Percentiles rank a stretch among this genome's conserved stretches.
Conservation (phyloP, 2,113 vertebrate genomes). For the Gavia stellata region DNA sequence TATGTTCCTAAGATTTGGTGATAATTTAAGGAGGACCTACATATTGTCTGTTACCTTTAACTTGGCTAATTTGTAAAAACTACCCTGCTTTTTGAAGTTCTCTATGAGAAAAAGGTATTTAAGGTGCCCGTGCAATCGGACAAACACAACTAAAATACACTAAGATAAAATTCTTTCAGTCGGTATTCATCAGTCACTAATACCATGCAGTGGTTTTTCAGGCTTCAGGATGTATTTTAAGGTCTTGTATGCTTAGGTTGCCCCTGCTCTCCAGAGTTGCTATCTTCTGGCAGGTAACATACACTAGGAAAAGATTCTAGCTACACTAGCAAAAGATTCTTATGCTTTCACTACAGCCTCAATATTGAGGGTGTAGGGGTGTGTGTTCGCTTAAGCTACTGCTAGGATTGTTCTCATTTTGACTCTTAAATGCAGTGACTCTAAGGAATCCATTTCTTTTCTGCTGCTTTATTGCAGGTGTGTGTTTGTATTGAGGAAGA, state of each 20-base stretch:
- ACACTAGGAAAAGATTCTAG: not conserved
- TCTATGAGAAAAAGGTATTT: not conserved
- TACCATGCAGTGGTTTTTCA: not conserved
- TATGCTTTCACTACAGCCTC: not conserved
- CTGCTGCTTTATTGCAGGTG: not conserved
- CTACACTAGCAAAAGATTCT: not conserved
- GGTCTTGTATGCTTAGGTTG: not conserved
- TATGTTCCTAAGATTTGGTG: not conserved
- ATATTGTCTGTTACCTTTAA: not conserved
- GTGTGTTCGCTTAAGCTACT: not conserved
- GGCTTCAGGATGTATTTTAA: not conserved
- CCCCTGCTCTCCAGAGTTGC: not conserved
- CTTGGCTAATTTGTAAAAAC: not conserved
- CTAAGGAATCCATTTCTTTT: not conserved
- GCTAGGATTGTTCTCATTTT: not conserved
- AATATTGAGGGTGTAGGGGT: rapidly evolving
- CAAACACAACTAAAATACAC: not conserved
- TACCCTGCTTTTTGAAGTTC: not conserved
- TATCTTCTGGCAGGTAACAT: not conserved
- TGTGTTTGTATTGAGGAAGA: not conserved
- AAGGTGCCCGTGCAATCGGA: rapidly evolving
- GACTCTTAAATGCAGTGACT: not conserved
- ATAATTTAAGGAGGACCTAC: not conserved
- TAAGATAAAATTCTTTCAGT: not conserved
- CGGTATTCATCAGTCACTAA: not conserved